phyloP scores from a whole-genome alignment of 2,797 vertebrate genomes.

The Apodemus agrarius region DNA sequence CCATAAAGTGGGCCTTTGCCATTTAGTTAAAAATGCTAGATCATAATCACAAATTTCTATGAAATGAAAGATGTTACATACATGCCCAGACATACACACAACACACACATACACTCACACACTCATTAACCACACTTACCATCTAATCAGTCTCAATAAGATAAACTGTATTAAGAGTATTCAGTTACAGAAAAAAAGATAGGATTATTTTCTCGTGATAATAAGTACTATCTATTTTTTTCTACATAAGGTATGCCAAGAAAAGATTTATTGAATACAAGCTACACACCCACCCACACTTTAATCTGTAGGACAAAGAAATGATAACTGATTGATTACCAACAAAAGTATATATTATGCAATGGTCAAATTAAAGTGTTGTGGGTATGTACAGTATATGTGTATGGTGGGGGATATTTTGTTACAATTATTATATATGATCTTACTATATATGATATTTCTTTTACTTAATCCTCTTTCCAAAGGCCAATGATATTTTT shows the following conservation, averaged over 20 bases:
- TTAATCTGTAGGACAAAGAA: neutral
- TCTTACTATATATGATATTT: neutral
- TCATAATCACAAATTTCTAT: neutral
- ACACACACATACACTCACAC: no score
- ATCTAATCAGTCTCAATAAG: conserved; percentile 15
- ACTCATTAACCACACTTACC: neutral
- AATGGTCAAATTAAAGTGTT: neutral
- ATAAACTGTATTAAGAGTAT: conserved; percentile 14
- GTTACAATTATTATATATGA: neutral
- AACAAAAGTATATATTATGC: neutral
- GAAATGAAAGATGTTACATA: neutral
- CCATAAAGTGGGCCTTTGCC: neutral
- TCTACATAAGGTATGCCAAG: neutral
- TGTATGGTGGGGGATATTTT: neutral
- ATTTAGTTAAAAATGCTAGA: conserved; percentile 24
- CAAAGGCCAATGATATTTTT: neutral
- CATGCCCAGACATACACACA: neutral
- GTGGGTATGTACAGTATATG: neutral
- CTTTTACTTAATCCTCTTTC: conserved; percentile 28
- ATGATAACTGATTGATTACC: neutral
- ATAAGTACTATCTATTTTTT: neutral
- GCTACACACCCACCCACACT: neutral
- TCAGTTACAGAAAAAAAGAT: neutral
- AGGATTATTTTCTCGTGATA: conserved; percentile 13
- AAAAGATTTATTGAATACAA: neutral